These are phyloP conservation scores for Spea multiplicata DNA, from an alignment of 2,113 vertebrate species.

Conservation along the genomic window DNA sequence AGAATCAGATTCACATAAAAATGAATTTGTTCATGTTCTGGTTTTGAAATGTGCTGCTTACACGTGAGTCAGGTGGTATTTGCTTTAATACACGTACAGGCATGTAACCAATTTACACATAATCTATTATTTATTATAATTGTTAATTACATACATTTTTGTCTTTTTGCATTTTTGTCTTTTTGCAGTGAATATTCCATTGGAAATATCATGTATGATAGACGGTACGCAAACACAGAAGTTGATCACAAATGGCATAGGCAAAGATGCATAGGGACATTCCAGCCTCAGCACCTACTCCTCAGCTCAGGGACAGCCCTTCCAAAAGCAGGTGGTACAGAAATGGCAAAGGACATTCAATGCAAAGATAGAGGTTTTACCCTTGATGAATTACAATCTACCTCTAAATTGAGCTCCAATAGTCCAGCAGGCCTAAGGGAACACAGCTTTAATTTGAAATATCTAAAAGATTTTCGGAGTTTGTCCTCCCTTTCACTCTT, in stretches of 20 bases:
- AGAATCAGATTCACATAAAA: no score
- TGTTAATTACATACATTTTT: no score
- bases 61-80: no score
- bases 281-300: constrained; percentile 13
- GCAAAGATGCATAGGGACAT: not conserved
- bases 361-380: not conserved
- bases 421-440: not conserved
- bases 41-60: no score
- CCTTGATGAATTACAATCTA: not conserved
- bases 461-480: not conserved
- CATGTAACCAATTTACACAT: no score
- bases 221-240: constrained; percentile 16
- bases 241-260: constrained; percentile 20
- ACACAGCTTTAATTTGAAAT: not conserved
- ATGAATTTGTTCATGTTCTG: no score
- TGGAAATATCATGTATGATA: constrained; percentile 12
- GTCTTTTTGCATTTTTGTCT: no score
- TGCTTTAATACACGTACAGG: no score
- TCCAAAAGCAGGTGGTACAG: not conserved
- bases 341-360: not conserved
- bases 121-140: no score
- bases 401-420: not conserved
- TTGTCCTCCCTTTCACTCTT: not conserved
- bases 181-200: not conserved
- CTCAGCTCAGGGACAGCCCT: not conserved